Base-by-base conservation (phyloP, 2,797 vertebrate species). In the Myoxocephalus aenaeus region DNA sequence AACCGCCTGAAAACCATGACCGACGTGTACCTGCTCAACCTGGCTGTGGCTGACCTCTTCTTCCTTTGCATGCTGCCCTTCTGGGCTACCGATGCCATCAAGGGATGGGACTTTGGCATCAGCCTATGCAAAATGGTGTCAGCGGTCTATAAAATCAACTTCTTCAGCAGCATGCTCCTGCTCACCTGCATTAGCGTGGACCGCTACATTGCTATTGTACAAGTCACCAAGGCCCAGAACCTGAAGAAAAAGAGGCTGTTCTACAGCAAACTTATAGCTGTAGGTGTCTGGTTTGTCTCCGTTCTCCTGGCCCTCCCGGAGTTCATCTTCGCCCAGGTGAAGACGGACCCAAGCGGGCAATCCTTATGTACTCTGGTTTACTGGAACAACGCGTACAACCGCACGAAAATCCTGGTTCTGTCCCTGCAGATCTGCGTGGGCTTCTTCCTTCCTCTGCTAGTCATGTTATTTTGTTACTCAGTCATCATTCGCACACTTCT, bases 121-220 rank as follows among this genome's bases (percentile, higher is more conserved):
- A 7, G 56, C 20, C 40, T 94, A 75, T 99, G 97, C 91, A 97
- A 96, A 85, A 44, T 93, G 0, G 94, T 98, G 44, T 95, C 92
- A 0, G 94, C 95, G 5, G 77, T 94, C 80, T 98, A 98, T 73
- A 97, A 96, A 90, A 94, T 97, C 91, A 98, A 98, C 87, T 97
- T 98, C 88, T 98, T 97, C 40, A 92, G 97, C 88, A 96, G 96
- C 77, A 95, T 96, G 95, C 86, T 98, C 34, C 91, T 99, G 53
- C 96, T 99, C 71, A 96, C 94, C 34, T 97, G 96, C 88, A 96
- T 98, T 77, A 97, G 97, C 0, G 94, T 97, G 72, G 97, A 98
- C 90, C 95, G 97, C 65, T 98, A 98, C 86, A 92, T 97, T 2
- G 96, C 94, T 5, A 94, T 98, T 0, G 97, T 96, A 0, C 96